phyloP scores from a whole-genome alignment of 2,113 vertebrate species.

The Prinia subflava region DNA sequence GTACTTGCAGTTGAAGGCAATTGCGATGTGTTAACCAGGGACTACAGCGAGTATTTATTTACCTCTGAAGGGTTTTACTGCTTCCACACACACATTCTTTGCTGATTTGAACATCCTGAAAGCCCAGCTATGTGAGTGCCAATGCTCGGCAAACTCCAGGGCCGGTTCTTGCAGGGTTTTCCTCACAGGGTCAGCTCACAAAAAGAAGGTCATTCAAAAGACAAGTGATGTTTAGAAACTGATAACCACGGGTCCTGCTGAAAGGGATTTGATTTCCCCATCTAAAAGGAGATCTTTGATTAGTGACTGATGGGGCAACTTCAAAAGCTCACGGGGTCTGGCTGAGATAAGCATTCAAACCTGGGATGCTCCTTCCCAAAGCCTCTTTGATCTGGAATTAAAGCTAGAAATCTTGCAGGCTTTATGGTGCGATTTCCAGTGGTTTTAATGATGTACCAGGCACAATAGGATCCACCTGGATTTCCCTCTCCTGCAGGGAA shows the following conservation, averaged over 20 bases:
- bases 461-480: slow-evolving; percentile 32
- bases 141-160: not conserved
- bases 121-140: not conserved
- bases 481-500: not conserved
- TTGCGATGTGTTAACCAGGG: not conserved
- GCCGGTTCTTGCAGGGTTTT: not conserved
- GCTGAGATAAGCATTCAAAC: slow-evolving; percentile 59
- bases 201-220: slow-evolving; percentile 28
- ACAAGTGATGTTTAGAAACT: slow-evolving; percentile 49
- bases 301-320: slow-evolving; percentile 59
- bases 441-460: slow-evolving; percentile 13
- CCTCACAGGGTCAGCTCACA: slow-evolving; percentile 38
- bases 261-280: slow-evolving; percentile 53
- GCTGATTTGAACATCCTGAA: slow-evolving; percentile 23
- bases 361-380: slow-evolving; percentile 39
- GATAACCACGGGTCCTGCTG: slow-evolving; percentile 42
- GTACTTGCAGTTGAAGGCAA: not conserved
- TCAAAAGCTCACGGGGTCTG: slow-evolving; percentile 47
- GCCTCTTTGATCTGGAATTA: slow-evolving; percentile 65
- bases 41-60: slow-evolving; percentile 5
- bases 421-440: slow-evolving; percentile 6
- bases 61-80: slow-evolving; percentile 37
- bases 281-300: slow-evolving; percentile 61
- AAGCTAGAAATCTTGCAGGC: slow-evolving; percentile 18
- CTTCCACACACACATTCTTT: slow-evolving; percentile 49